Base-by-base conservation (phyloP, 1,140 invertebrate genomes). In the Cyclina sinensis region DNA sequence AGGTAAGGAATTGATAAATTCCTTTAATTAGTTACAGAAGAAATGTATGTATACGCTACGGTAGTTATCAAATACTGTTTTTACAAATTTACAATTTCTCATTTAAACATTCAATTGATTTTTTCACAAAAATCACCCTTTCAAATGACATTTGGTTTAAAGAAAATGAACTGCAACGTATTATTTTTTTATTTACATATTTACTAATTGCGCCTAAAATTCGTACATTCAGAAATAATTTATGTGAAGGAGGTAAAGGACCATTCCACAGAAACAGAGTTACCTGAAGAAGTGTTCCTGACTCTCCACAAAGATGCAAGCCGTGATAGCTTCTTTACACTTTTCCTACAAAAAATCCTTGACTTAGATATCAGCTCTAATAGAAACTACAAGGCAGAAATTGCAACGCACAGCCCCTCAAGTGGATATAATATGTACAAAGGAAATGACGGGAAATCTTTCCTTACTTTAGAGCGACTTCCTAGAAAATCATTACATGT, bases 201-300 rank as follows among this genome's bases (percentile, higher is more conserved):
- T n/a, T n/a, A n/a, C n/a, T n/a, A n/a, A n/a, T n/a, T n/a, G n/a
- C n/a, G n/a, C n/a, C n/a, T n/a, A n/a, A n/a, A n/a, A n/a, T n/a
- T n/a, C n/a, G n/a, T n/a, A n/a, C n/a, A n/a, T 78, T 35, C 48
- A 78, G 74, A 78, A 35, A 51, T 51, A 32, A 30, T 78, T 30
- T 48, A 78, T 37, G 46, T 78, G 24, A 51, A 48, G 54, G 43
- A 78, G 5, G 48, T 78, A 3, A 54, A 24, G 14, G 27, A 7
- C 74, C 35, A 46, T 48, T 9, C 54, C 30, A 14, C 27, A 35
- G 46, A 78, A 4, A 35, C n/a, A 18, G 24, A 32, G 11, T 78
- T 57, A 9, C 74, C 74, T 0, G 1, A 16, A 9, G 12, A 30
- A 32, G 24, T 78, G 16, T 35, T 27, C 54, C 18, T 78, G 0